A percentile compares a stretch with the other conserved stretches of the same genome.
Conservation (phyloP, 2,888 invertebrate species). For the Linnaemya vulpina region DNA sequence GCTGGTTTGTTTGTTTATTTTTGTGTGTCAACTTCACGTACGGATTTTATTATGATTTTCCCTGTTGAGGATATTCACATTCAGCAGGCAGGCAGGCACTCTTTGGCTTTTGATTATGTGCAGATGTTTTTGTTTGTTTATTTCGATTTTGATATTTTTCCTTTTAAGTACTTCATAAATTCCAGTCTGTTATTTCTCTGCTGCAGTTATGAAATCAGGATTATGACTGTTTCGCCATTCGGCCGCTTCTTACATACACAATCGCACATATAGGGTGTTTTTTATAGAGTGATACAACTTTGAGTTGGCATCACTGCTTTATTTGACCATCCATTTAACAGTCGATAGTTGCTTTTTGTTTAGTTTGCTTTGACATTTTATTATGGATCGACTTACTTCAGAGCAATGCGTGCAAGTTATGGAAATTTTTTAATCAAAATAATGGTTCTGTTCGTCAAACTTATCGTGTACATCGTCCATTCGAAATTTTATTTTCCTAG, state of each 20-base stretch:
- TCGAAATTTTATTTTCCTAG: no score
- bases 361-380: no score
- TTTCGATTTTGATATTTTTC: conserved; percentile 53
- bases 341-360: no score
- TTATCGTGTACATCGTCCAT: no score
- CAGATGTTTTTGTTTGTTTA: background rate
- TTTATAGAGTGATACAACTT: no score
- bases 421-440: no score
- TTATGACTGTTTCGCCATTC: conserved; percentile 52
- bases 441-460: no score
- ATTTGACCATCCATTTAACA: no score
- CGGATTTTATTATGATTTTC: conserved; percentile 35
- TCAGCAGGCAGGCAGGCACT: conserved; percentile 38
- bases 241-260: background rate
- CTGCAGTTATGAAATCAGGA: conserved; percentile 65
- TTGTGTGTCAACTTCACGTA: conserved; percentile 23
- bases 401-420: no score
- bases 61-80: conserved; percentile 1
- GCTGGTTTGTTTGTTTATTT: background rate
- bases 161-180: conserved; percentile 69
- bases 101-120: conserved; percentile 11
- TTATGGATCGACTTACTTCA: no score
- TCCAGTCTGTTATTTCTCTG: conserved; percentile 31
- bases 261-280: no score
- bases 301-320: no score